phyloP scores from a whole-genome alignment of 30 jellyfish, hydroid and myxozoan genomes.

The Turritopsis dohrnii region DNA sequence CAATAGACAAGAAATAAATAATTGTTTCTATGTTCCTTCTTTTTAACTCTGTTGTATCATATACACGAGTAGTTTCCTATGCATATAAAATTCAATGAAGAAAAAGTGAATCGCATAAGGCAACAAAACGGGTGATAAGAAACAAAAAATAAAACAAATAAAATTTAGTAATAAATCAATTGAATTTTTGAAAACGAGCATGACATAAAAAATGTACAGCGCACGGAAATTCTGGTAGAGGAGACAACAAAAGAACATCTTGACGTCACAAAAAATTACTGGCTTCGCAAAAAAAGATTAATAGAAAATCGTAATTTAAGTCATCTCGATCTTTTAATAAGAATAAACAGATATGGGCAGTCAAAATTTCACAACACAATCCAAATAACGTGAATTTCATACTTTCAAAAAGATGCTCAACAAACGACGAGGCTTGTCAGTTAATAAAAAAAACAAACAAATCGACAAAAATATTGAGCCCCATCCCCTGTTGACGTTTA shows the following conservation, averaged over 20 bases:
- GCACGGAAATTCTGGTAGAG: not conserved
- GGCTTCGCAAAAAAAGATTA: not conserved
- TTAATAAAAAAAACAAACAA: not conserved
- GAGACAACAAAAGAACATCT: not conserved
- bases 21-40: no score
- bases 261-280: no score
- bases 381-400: not conserved
- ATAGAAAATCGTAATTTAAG: not conserved
- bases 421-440: not conserved
- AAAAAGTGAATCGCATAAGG: not conserved
- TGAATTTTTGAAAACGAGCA: not conserved
- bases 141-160: no score
- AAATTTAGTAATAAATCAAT: not conserved
- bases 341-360: not conserved
- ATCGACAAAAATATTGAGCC: not conserved
- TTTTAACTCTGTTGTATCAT: no score
- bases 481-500: not conserved
- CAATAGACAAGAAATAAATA: no score
- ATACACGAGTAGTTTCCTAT: not conserved
- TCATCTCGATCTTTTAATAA: not conserved
- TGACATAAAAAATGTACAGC: not conserved
- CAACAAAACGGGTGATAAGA: not conserved
- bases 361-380: not conserved
- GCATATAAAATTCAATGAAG: not conserved
- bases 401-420: not conserved